Evolutionary conservation across 2,888 invertebrate genomes (phyloP).

Genomic region (Ophioninae sp.): DNA sequence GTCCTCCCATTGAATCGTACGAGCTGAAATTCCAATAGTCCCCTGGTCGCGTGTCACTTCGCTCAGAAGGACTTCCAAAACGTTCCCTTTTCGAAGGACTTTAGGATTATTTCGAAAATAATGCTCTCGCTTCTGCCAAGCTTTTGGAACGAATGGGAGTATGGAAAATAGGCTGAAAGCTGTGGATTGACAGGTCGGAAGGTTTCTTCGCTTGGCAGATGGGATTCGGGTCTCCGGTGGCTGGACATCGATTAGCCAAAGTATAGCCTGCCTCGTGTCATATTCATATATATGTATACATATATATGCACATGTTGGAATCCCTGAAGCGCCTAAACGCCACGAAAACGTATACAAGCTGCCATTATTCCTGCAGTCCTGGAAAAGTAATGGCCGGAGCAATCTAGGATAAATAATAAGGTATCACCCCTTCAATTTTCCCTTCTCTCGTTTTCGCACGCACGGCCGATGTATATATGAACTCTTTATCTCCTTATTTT

Average conservation of each 20-base stretch:
- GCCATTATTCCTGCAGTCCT: not conserved
- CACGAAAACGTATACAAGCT: constrained; percentile 3
- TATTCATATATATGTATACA: not conserved
- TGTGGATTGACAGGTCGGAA: not conserved
- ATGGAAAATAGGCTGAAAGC: constrained; percentile 1
- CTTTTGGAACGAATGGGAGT: not conserved
- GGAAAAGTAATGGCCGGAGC: constrained; percentile 31
- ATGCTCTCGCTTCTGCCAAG: not conserved
- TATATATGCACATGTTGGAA: constrained; percentile 3
- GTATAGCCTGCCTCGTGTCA: constrained; percentile 1
- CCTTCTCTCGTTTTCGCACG: constrained; percentile 25
- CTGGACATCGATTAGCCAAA: constrained; percentile 35
- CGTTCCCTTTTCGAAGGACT: not conserved
- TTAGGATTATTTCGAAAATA: constrained; percentile 31
- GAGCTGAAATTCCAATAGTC: too few species aligned
- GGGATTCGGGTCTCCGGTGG: constrained; percentile 19
- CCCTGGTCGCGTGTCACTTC: constrained; percentile 24
- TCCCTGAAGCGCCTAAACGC: not conserved
- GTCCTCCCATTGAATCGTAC: too few species aligned
- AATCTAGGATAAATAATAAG: constrained; percentile 47
- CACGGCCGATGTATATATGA: constrained; percentile 11
- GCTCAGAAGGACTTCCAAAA: not conserved
- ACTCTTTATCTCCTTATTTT: constrained; percentile 51
- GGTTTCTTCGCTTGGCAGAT: not conserved
- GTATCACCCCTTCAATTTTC: constrained; percentile 33